Conservation (phyloP, 2,797 vertebrate species). For the Liasis olivaceus region DNA sequence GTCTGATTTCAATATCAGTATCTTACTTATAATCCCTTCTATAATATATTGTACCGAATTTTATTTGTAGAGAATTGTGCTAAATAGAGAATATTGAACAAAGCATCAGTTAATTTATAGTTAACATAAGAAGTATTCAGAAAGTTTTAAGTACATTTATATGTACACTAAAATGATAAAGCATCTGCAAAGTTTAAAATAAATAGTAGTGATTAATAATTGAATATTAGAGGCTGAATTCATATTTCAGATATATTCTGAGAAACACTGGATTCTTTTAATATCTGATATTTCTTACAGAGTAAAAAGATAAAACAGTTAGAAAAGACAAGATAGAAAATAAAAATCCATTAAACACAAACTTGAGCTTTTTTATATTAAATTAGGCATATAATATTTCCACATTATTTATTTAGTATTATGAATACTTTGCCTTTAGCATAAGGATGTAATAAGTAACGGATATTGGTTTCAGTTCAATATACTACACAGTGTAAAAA, state of each 20-base stretch:
- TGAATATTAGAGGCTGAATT: constrained; percentile 35
- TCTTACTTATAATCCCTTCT: background rate
- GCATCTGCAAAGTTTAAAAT: background rate
- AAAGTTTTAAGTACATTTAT: constrained; percentile 36
- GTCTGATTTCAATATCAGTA: background rate
- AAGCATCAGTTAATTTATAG: background rate
- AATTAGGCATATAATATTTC: constrained; percentile 15
- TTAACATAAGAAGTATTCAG: constrained; percentile 15
- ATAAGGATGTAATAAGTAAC: constrained; percentile 3
- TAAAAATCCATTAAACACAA: constrained; percentile 34
- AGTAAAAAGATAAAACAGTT: background rate
- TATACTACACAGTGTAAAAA: constrained; percentile 6
- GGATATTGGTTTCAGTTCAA: background rate
- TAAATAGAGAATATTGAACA: constrained; percentile 9
- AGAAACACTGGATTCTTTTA: constrained; percentile 10
- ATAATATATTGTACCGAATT: constrained; percentile 25
- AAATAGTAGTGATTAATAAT: constrained; percentile 38
- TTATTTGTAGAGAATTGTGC: background rate
- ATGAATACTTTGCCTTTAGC: constrained; percentile 10
- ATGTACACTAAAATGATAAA: background rate
- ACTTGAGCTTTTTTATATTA: background rate
- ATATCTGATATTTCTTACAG: constrained; percentile 19
- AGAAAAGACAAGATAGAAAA: background rate
- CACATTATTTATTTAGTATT: constrained; percentile 35
- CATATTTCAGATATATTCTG: constrained; percentile 39